Conservation (phyloP, 2,113 vertebrate genomes). For the Gulo gulo region DNA sequence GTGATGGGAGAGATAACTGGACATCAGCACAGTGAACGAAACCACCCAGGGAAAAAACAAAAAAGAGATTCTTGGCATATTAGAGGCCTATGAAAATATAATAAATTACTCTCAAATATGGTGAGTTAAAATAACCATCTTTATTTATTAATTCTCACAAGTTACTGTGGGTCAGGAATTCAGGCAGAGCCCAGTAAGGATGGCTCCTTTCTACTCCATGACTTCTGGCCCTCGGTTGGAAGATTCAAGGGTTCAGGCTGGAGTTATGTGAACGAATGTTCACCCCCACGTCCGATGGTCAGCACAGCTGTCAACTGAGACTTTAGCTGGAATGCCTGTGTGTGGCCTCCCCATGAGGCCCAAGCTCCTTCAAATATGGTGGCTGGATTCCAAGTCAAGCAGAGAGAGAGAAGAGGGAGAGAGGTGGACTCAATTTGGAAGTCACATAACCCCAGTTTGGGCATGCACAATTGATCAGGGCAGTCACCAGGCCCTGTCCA, state of each 20-base stretch:
- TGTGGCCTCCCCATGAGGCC: neutral
- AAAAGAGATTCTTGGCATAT: neutral
- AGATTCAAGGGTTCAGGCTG: neutral
- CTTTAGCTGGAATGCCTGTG: neutral
- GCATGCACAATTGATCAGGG: neutral
- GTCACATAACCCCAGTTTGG: neutral
- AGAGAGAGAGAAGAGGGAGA: neutral
- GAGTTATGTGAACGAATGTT: neutral
- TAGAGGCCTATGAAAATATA: too few species aligned
- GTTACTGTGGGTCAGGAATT: neutral
- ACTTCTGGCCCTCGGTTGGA: neutral
- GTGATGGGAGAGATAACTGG: neutral
- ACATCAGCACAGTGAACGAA: neutral
- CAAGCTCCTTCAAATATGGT: neutral
- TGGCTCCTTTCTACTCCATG: neutral
- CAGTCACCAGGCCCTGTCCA: neutral
- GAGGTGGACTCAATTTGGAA: neutral
- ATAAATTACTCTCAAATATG: neutral
- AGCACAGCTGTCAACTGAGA: neutral
- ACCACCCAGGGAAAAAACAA: neutral
- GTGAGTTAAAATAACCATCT: neutral
- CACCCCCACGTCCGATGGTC: fast-evolving
- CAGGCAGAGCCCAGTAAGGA: neutral
- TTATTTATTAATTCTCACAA: neutral
- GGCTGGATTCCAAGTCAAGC: neutral